Evolutionary conservation across 2,888 invertebrate species (phyloP), one percentile per base, ranked within the genome.

Genomic region (Eupithecia pulchellata): DNA sequence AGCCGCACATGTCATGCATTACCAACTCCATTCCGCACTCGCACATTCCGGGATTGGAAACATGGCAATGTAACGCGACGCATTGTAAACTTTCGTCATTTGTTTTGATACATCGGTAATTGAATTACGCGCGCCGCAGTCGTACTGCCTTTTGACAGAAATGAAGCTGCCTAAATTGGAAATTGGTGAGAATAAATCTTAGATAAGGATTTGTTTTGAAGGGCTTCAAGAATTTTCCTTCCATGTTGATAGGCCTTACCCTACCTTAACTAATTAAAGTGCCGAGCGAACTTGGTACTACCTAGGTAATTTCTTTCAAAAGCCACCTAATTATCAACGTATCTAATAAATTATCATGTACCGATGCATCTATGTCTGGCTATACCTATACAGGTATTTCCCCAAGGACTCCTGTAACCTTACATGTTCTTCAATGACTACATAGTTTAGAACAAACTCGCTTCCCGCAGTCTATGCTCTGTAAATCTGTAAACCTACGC

Each of bases 81-180:
- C 72, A 73, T 76, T 76, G 75, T 74, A 75, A 74, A 77, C 79
- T 66, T 76, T 79, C 74, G 75, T 77, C 77, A 73, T 78, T 84
- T 85, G 82, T 82, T 83, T 81, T 82, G 81, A 81, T 78, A 79
- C 78, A 75, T 58, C 66, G 68, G 62, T 79, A 78, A 79, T 78
- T 78, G 74, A 79, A 78, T 80, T 77, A 67, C 66, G 70, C 60
- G 70, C 67, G 69, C 65, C 62, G 75, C 77, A 72, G 75, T 69
- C 69, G 63, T 71, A 62, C 71, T 34, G 61, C 14, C 11, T 13
- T 20, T 17, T n/a, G 39, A 78, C 79, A 84, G 86, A 83, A 73
- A 92, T 92, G 91, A 91, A 89, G 82, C 83, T 90, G 79, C 89
- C 88, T 84, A 91, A 89, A 86, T 86, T 90, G 80, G 90, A 91